phyloP scores from a whole-genome alignment of 2,797 vertebrate species.

The Steatocranus sp. region DNA sequence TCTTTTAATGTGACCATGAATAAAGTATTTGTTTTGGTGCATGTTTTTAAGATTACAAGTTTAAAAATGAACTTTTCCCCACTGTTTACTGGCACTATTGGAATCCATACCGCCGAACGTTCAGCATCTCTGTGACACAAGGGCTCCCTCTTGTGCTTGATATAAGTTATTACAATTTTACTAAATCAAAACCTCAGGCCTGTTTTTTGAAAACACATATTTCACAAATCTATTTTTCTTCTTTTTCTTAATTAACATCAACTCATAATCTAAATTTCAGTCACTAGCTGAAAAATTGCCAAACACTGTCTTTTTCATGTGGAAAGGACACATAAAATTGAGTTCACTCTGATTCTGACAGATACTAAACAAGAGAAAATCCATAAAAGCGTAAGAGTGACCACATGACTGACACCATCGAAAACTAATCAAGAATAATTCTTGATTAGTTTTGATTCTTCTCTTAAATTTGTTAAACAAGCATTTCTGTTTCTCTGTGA shows the following conservation, averaged over 20 bases:
- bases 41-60: background rate
- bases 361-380: background rate
- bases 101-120: accelerated
- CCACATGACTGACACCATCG: background rate
- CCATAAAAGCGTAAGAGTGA: background rate
- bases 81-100: background rate
- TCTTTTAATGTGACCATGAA: background rate
- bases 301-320: background rate
- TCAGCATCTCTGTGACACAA: background rate
- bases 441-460: background rate
- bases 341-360: background rate
- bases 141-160: background rate
- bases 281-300: accelerated
- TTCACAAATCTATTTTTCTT: background rate
- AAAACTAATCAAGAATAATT: background rate
- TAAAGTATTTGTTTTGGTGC: background rate
- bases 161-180: background rate
- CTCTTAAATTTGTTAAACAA: background rate
- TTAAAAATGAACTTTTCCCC: background rate
- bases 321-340: background rate
- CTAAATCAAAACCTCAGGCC: background rate
- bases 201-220: accelerated
- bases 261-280: background rate
- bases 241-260: background rate
- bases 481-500: background rate